Percentiles rank a stretch among this genome's conserved stretches.
These are phyloP conservation scores for Catostylus mosaicus DNA, from an alignment of 30 jellyfish, hydroid and myxozoan genomes.

Conservation along the genomic window DNA sequence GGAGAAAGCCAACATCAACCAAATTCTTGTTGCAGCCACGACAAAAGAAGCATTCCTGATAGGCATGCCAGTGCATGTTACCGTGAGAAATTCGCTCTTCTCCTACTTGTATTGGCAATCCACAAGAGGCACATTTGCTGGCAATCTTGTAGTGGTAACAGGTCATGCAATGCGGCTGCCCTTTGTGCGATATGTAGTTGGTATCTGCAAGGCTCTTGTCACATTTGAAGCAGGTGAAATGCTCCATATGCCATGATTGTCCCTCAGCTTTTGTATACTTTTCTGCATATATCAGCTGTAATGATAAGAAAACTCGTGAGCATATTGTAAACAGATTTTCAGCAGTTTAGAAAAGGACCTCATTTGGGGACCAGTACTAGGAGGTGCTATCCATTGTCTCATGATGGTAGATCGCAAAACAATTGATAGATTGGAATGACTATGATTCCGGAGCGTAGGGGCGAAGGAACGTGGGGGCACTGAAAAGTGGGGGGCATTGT, in stretches of 20 bases:
- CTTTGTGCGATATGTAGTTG: conserved; percentile 61
- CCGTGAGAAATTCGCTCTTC: conserved; percentile 59
- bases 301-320: neutral
- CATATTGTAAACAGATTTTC: too few species aligned
- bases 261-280: conserved; percentile 88
- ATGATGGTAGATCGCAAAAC: too few species aligned
- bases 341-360: too few species aligned
- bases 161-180: conserved; percentile 77
- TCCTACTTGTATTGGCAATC: conserved; percentile 76
- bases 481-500: too few species aligned
- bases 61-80: conserved; percentile 76
- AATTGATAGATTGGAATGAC: too few species aligned
- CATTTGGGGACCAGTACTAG: too few species aligned
- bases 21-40: conserved; percentile 69
- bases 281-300: conserved; percentile 79
- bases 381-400: too few species aligned
- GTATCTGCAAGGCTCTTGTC: conserved; percentile 71
- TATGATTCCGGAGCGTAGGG: too few species aligned
- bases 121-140: conserved; percentile 68
- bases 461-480: too few species aligned
- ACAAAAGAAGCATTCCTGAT: conserved; percentile 80
- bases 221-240: conserved; percentile 85
- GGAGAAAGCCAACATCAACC: conserved; percentile 62
- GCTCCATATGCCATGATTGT: conserved; percentile 80
- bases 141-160: conserved; percentile 81